Conservation (phyloP, 2,888 invertebrate species). For the Malthinus flaveolus region DNA sequence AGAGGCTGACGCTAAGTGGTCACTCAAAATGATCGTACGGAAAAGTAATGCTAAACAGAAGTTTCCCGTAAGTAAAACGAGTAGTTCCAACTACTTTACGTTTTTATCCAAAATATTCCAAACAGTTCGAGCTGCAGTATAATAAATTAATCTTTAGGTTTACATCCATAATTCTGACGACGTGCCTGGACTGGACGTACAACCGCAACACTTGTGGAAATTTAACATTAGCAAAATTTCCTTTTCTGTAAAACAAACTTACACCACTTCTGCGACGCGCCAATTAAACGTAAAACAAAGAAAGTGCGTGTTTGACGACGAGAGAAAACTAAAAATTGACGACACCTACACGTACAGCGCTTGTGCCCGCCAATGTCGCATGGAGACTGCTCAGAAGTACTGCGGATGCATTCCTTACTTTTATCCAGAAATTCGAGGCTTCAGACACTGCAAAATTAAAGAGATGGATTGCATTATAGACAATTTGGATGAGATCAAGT, state of each 20-base stretch:
- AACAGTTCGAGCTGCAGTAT: neutral
- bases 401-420: constrained; percentile 76
- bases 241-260: constrained; percentile 75
- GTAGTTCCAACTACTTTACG: neutral
- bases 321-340: constrained; percentile 61
- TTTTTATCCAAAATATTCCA: too few species aligned
- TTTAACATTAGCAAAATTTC: constrained; percentile 62
- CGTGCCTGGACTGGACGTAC: constrained; percentile 68
- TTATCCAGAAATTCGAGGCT: constrained; percentile 63
- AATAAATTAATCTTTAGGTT: constrained; percentile 53
- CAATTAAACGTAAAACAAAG: constrained; percentile 70
- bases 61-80: constrained; percentile 15
- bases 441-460: constrained; percentile 61
- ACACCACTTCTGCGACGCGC: constrained; percentile 73
- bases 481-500: constrained; percentile 59
- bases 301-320: constrained; percentile 72
- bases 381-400: constrained; percentile 63
- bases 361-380: constrained; percentile 75
- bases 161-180: constrained; percentile 72
- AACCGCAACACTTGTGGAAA: constrained; percentile 72
- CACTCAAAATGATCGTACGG: constrained; percentile 56
- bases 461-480: constrained; percentile 65
- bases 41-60: constrained; percentile 9
- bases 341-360: constrained; percentile 70
- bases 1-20: constrained; percentile 70